Evolutionary conservation across 2,888 invertebrate genomes (phyloP).

Genomic region (Diarsia dahlii): DNA sequence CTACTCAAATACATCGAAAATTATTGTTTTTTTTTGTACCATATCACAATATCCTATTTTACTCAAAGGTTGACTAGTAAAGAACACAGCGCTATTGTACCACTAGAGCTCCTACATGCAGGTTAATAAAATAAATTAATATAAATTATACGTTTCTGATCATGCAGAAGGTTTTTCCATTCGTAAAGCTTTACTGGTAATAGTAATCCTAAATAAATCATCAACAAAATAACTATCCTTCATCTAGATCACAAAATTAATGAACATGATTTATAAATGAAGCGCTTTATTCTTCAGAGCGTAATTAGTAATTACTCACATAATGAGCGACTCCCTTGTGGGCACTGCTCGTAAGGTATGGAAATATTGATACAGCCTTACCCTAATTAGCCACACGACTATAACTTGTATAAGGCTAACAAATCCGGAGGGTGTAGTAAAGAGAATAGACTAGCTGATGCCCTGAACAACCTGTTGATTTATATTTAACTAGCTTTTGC

Average conservation of each 20-base stretch:
- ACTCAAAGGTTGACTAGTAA: not conserved
- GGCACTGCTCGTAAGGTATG: constrained; percentile 23
- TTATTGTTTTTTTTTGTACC: not conserved
- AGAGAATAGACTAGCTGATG: not conserved
- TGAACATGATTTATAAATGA: not conserved
- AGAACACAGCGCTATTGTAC: too few species aligned
- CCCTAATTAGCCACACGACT: constrained; percentile 37
- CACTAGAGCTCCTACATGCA: too few species aligned
- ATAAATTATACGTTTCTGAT: too few species aligned
- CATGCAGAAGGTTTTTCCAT: not conserved
- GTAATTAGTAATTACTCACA: constrained; percentile 25
- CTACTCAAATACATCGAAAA: not conserved
- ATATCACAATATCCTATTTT: not conserved
- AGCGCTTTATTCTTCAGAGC: not conserved
- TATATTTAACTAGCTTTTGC: too few species aligned
- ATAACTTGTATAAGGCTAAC: not conserved
- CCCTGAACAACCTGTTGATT: not conserved
- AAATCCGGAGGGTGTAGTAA: constrained; percentile 28
- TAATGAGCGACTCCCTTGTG: constrained; percentile 39
- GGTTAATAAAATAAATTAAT: too few species aligned
- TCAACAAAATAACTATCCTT: not conserved
- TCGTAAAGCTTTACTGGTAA: not conserved
- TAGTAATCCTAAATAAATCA: not conserved
- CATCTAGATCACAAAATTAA: not conserved
- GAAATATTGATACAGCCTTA: constrained; percentile 39